Evolutionary conservation across 1,140 invertebrate species (phyloP), one percentile per base, ranked within the genome.

Genomic region (Phocides pigmalion): DNA sequence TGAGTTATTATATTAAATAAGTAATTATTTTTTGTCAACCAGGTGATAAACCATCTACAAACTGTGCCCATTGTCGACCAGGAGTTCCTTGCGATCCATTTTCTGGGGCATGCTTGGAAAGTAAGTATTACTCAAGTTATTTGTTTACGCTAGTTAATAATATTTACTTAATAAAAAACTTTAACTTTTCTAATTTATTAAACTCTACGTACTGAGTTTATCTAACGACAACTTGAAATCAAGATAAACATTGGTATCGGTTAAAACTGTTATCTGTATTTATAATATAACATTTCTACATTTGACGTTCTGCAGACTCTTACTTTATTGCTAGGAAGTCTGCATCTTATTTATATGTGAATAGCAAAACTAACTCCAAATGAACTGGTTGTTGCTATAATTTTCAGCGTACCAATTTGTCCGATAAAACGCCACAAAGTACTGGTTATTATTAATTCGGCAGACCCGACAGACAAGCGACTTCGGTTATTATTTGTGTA

Each of bases 71-170:
- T 69, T 97, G 96, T 84, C 95, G 95, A 62, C 92, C 94, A 28
- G 96, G 96, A 59, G 93, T 94, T 16, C 92, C 93, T 14, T 97
- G 96, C 69, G 95, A 97, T 87, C 93, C 94, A 35, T 92, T 93
- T 46, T 96, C 95, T 4, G 95, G 95, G 14, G 95, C 94, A 51
- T 97, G 96, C 83, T 93, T 95, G 66, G 94, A 95, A 95, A 96
- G 96, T 96, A 94, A 92, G 93, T 93, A 84, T 32, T 58, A 61
- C 16, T n/a, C 28, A 16, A 53, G 50, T 53, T 61, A 47, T n/a
- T 9, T 61, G 16, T 39, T 32, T 42, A 53, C 22, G 46, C 44
- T 51, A 14, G 28, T 42, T 37, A 59, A 39, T 59, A 20, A 2
- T 14, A 20, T 46, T 49, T 32, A 47, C 58, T 61, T 74, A 66